phyloP scores from a whole-genome alignment of 2,888 invertebrate species.

The Corythucha ciliata region DNA sequence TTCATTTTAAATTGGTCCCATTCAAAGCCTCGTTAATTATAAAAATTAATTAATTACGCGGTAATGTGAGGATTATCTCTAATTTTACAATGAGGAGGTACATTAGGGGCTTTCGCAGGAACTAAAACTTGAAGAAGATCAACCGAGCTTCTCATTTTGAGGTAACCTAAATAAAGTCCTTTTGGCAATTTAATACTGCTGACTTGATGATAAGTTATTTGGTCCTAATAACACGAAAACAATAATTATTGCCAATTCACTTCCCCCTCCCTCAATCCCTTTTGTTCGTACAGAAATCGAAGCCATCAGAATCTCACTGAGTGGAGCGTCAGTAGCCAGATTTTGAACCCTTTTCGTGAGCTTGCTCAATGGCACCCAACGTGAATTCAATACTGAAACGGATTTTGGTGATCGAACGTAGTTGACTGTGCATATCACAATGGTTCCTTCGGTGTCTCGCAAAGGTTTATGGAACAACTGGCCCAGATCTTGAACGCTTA shows the following conservation, averaged over 20 bases:
- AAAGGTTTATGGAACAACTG: conserved; percentile 88
- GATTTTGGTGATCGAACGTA: conserved; percentile 70
- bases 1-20: not conserved
- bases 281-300: conserved; percentile 58
- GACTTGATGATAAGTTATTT: conserved; percentile 61
- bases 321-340: conserved; percentile 62
- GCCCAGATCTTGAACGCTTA: conserved; percentile 88
- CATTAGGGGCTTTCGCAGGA: conserved; percentile 84
- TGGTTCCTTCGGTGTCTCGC: conserved; percentile 77
- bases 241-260: not conserved
- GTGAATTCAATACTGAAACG: conserved; percentile 79
- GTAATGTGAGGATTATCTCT: conserved; percentile 93
- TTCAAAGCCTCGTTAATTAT: conserved; percentile 8
- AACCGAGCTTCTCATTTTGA: conserved; percentile 93
- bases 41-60: conserved; percentile 53
- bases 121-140: conserved; percentile 90
- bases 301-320: conserved; percentile 73
- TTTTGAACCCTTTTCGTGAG: conserved; percentile 67
- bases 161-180: conserved; percentile 89
- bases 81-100: conserved; percentile 86
- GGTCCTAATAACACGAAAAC: conserved; percentile 42
- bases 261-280: not conserved
- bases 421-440: conserved; percentile 82
- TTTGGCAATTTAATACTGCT: conserved; percentile 71
- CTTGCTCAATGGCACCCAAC: conserved; percentile 85